Conservation (phyloP, 2,797 vertebrate genomes). For the Hemibagrus guttatus region DNA sequence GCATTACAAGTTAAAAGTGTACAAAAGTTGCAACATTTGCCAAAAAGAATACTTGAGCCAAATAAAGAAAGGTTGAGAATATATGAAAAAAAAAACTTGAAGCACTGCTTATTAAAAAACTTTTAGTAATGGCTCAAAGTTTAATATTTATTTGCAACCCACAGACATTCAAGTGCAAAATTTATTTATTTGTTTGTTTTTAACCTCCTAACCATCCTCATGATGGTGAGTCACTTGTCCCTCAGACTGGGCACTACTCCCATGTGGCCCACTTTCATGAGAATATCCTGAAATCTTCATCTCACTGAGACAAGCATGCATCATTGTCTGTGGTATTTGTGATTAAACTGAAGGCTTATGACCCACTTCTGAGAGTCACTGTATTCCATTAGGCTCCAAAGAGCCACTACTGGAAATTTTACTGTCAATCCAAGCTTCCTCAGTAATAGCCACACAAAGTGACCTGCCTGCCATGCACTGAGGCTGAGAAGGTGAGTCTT, state of each 20-base stretch:
- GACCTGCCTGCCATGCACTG: neutral
- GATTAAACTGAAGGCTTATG: neutral
- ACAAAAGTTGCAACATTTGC: no score
- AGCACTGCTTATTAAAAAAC: neutral
- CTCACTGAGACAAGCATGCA: neutral
- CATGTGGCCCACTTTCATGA: neutral
- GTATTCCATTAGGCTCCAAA: neutral
- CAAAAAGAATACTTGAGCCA: slow-evolving; percentile 59
- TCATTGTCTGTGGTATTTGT: neutral
- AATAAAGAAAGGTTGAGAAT: slow-evolving; percentile 65
- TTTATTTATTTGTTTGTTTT: neutral
- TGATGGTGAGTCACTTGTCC: neutral
- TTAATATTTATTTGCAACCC: neutral
- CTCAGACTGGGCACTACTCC: neutral
- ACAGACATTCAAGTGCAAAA: neutral
- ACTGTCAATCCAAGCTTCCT: neutral
- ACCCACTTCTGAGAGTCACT: neutral
- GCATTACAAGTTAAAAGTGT: slow-evolving; percentile 45
- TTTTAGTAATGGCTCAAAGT: neutral
- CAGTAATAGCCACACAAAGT: neutral
- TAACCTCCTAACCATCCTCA: neutral
- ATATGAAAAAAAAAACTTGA: slow-evolving; percentile 7
- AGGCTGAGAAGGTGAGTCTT: neutral
- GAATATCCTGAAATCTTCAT: neutral
- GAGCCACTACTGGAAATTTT: neutral